Percentiles rank a stretch among this genome's conserved stretches.
phyloP scores from a whole-genome alignment of 2,888 invertebrate species.

The Icerya purchasi region DNA sequence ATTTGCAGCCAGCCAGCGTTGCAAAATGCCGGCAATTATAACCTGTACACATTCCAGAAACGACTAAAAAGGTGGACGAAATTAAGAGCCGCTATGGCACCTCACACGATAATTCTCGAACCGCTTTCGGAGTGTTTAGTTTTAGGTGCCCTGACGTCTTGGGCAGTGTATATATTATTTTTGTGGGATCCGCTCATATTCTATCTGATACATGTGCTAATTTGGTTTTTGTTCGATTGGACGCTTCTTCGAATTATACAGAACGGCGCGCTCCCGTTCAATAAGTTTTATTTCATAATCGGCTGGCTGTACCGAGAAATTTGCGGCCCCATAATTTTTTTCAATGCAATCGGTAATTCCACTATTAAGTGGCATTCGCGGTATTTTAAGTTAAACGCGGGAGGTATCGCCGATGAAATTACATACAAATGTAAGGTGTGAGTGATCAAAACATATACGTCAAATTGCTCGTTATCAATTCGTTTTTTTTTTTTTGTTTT shows the following conservation, averaged over 20 bases:
- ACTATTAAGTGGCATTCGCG: constrained; percentile 78
- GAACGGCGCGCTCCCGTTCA: constrained; percentile 80
- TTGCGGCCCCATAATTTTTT: constrained; percentile 69
- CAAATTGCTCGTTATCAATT: no score
- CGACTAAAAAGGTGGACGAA: constrained; percentile 59
- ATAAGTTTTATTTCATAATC: constrained; percentile 79
- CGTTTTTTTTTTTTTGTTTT: no score
- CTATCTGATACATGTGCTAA: constrained; percentile 72
- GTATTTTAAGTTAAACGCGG: constrained; percentile 80
- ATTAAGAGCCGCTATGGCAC: constrained; percentile 84
- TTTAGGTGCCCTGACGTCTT: constrained; percentile 73
- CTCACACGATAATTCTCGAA: constrained; percentile 72
- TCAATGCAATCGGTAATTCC: constrained; percentile 65
- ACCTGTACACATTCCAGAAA: constrained; percentile 23
- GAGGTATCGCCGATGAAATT: constrained; percentile 57
- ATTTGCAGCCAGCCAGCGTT: constrained; percentile 84
- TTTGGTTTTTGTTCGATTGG: constrained; percentile 95
- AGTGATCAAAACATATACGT: no score
- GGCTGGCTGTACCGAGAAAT: constrained; percentile 88
- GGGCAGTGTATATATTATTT: constrained; percentile 52
- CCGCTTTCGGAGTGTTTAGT: constrained; percentile 90
- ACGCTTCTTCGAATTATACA: constrained; percentile 68
- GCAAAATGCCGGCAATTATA: constrained; percentile 82
- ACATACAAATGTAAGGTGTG: constrained; percentile 5
- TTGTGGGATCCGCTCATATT: constrained; percentile 76